A percentile compares a stretch with the other conserved stretches of the same genome.
Conservation (phyloP, 2,888 invertebrate species). For the Idaea dimidiata region DNA sequence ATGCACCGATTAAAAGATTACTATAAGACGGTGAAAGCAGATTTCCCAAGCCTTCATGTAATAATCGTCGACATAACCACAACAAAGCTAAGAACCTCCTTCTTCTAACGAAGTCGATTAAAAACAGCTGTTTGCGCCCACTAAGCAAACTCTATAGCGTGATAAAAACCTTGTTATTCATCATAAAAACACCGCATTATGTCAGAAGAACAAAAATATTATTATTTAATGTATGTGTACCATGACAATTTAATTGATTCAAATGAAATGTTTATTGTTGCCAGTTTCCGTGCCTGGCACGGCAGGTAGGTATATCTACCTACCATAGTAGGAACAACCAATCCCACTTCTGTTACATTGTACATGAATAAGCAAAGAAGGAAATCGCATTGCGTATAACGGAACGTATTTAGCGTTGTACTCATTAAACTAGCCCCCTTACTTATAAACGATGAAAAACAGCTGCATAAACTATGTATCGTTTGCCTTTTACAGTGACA, state of each 20-base stretch:
- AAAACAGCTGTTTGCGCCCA: no score
- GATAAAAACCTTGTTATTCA: background rate
- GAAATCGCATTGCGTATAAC: background rate
- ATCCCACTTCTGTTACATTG: background rate
- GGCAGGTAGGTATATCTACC: background rate
- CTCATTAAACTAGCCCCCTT: no score
- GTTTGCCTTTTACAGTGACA: no score
- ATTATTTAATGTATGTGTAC: background rate
- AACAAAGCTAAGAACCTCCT: no score
- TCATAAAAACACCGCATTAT: background rate
- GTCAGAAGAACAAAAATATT: background rate
- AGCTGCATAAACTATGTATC: no score
- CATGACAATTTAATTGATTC: constrained; percentile 6
- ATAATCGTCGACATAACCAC: no score
- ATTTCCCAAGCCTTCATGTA: no score
- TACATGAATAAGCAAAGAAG: background rate
- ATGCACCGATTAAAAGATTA: no score
- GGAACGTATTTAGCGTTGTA: background rate
- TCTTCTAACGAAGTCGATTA: no score
- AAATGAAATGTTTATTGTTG: constrained; percentile 1
- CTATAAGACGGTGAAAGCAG: no score
- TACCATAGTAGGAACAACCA: background rate
- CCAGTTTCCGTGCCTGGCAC: background rate
- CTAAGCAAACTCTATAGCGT: no score
- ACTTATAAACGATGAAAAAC: no score